Evolutionary conservation across 2,113 vertebrate genomes (phyloP).

Genomic region (Rhinopomastus cyanomelas): DNA sequence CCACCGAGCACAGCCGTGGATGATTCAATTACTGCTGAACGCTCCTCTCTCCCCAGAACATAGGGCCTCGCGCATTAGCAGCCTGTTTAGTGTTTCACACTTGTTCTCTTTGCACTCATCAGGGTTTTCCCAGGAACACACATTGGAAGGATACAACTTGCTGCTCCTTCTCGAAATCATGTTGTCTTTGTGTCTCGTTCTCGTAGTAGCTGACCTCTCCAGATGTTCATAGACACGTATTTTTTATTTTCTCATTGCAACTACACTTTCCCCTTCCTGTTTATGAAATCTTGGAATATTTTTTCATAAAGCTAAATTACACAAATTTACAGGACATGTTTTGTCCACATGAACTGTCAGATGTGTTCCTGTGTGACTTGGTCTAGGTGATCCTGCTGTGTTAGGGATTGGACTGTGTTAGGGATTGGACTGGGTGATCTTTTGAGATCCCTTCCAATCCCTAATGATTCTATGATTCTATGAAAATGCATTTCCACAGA

Average conservation of each 20-base stretch:
- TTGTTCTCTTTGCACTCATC: slow-evolving; percentile 43
- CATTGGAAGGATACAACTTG: background rate
- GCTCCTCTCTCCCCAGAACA: slow-evolving; percentile 48
- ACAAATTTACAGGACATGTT: background rate
- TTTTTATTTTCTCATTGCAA: background rate
- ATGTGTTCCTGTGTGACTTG: no score
- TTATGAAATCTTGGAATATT: background rate
- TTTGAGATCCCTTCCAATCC: no score
- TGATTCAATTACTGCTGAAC: slow-evolving; percentile 73
- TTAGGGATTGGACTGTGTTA: no score
- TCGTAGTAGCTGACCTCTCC: background rate
- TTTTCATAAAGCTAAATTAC: background rate
- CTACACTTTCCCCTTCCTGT: background rate
- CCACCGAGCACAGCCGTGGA: slow-evolving; percentile 45
- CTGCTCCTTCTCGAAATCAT: background rate
- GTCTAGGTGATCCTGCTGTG: no score
- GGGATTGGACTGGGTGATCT: no score
- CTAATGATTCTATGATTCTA: no score
- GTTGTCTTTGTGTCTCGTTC: background rate
- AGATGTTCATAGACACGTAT: background rate
- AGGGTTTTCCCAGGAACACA: slow-evolving; percentile 15
- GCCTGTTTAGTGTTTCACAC: slow-evolving; percentile 14
- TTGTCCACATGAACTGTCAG: background rate
- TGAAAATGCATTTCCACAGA: background rate
- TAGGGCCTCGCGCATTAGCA: slow-evolving; percentile 29